phyloP scores from a whole-genome alignment of 2,113 vertebrate species.

The Ranitomeya imitator region DNA sequence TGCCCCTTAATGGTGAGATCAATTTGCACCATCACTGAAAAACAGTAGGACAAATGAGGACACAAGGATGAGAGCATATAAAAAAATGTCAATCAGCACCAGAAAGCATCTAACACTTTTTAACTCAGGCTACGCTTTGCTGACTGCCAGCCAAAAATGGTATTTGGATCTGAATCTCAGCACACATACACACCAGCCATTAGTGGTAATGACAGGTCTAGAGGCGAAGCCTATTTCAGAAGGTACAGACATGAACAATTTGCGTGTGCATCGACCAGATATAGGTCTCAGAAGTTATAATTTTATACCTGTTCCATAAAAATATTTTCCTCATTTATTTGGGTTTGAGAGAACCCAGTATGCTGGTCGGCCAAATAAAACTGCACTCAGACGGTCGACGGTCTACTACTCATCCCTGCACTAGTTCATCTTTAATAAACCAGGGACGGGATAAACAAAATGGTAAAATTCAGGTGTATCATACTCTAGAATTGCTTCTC shows the following conservation, averaged over 20 bases:
- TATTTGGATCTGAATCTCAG: background rate
- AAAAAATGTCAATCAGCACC: background rate
- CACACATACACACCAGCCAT: background rate
- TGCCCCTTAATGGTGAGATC: background rate
- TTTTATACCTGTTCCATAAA: background rate
- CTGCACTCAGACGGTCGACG: background rate
- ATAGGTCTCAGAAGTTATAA: background rate
- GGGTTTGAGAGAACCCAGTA: background rate
- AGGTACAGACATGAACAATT: background rate
- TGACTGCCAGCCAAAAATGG: background rate
- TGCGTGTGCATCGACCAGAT: background rate
- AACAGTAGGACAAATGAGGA: background rate
- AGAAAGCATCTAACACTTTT: background rate
- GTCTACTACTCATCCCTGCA: background rate
- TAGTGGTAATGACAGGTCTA: background rate
- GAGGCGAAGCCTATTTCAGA: background rate
- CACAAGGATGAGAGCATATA: background rate
- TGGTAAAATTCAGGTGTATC: no score
- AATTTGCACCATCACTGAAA: background rate
- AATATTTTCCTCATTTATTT: background rate
- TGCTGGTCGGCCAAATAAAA: background rate
- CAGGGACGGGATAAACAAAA: no score
- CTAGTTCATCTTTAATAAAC: background rate
- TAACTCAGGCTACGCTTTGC: background rate
- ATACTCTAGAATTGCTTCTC: no score